These are phyloP conservation scores for Scotopteryx bipunctaria DNA, from an alignment of 2,888 invertebrate genomes.

Conservation along the genomic window DNA sequence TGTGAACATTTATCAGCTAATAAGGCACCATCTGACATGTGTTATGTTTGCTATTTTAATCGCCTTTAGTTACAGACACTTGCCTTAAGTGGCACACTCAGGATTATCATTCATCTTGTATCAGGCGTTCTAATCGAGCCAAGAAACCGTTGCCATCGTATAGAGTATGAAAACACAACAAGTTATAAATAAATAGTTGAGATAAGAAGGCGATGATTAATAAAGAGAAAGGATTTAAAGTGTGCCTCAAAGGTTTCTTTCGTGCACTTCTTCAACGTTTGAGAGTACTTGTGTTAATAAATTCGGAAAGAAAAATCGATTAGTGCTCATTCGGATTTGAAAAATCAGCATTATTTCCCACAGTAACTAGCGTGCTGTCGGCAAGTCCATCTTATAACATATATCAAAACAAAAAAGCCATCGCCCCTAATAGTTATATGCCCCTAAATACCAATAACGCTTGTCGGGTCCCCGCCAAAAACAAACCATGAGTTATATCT, in stretches of 20 bases:
- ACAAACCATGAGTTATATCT: constrained; percentile 82
- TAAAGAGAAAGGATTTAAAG: no score
- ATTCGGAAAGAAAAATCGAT: neutral
- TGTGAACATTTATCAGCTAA: constrained; percentile 16
- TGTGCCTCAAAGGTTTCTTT: no score
- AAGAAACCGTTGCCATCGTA: no score
- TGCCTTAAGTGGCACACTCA: constrained; percentile 14
- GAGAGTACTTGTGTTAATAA: no score
- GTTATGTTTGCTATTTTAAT: constrained; percentile 16
- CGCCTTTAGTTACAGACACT: constrained; percentile 20
- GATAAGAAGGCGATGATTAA: no score
- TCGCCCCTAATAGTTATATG: constrained; percentile 74
- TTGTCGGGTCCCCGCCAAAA: constrained; percentile 82
- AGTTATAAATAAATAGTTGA: no score
- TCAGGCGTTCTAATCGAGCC: constrained; percentile 10
- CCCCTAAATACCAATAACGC: constrained; percentile 81
- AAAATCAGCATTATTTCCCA: constrained; percentile 72
- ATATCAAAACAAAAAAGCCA: constrained; percentile 66
- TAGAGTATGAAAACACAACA: no score
- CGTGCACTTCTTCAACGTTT: no score
- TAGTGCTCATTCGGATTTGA: neutral
- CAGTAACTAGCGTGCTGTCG: constrained; percentile 67
- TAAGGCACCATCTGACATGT: constrained; percentile 11
- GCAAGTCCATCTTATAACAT: constrained; percentile 65
- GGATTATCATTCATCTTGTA: constrained; percentile 12